phyloP scores from a whole-genome alignment of 2,113 vertebrate genomes.

The Nyctereutes procyonoides region DNA sequence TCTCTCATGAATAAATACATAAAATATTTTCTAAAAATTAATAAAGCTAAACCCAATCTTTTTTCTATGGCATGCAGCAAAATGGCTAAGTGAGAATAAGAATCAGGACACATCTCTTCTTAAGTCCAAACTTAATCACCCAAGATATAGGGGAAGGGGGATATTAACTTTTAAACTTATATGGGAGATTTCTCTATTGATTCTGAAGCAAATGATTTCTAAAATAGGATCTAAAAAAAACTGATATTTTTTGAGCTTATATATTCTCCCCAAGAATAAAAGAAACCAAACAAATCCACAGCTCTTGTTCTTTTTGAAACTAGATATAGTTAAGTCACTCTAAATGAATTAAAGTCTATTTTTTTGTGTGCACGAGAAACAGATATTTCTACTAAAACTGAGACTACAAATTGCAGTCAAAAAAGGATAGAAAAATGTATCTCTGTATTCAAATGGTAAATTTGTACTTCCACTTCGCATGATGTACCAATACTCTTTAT shows the following conservation, averaged over 20 bases:
- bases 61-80: neutral
- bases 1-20: too few relatives aligned
- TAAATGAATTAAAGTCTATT: neutral
- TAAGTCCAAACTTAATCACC: neutral
- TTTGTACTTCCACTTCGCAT: neutral
- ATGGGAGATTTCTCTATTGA: neutral
- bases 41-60: neutral
- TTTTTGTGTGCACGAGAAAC: neutral
- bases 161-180: neutral
- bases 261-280: neutral
- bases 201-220: slow-evolving; percentile 1
- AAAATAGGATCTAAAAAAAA: neutral
- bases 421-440: neutral
- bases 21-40: neutral
- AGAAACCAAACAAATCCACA: neutral
- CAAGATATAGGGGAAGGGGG: neutral
- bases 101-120: neutral
- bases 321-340: neutral
- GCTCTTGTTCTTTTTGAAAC: neutral
- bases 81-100: neutral
- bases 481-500: neutral
- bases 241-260: neutral
- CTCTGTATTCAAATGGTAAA: neutral
- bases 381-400: neutral
- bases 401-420: neutral